Evolutionary conservation across 2,113 vertebrate genomes (phyloP), one percentile per base, ranked within the genome.

Genomic region (Strix uralensis): DNA sequence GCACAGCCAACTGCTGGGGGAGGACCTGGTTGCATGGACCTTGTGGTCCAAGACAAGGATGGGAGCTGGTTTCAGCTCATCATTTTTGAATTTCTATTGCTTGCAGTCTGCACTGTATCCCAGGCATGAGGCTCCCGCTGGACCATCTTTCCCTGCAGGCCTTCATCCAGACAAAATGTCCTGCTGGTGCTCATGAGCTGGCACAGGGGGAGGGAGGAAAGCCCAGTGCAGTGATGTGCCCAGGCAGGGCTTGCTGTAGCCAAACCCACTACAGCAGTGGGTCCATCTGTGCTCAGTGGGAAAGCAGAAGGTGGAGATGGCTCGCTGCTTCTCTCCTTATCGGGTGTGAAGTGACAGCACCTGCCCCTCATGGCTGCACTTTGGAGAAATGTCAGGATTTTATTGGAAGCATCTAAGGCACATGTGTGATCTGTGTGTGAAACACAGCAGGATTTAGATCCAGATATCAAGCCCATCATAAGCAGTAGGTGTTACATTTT

Each of bases 21-120:
- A 77, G 29, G 34, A 62, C 16, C 23, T 0, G 4, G n/a, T 40
- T 0, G 0, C 3, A 1, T 15, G 34, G 55, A 62, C 29, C 49
- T 42, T 4, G 9, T 49, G 46, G 27, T 69, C 46, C 13, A 61
- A 69, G 40, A 29, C 34, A 47, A 62, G 47, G 34, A 30, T n/a
- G 62, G 40, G 14, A 61, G 38, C 46, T 46, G 66, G 27, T 25
- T 72, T 66, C 81, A 86, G 34, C 29, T 40, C 5, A 1, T 46
- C 5, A 13, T 73, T 67, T 77, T 36, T 55, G 2, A 44, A 44
- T 55, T 74, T 49, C 69, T 55, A 1, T 32, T 13, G 4, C 47
- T 55, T 55, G 30, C 47, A 75, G 40, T 18, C 36, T 84, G 57
- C 17, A 18, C 57, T 22, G 6, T 54, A 7, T 55, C 13, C 34